These are phyloP conservation scores for Lepidurus packardi DNA, from an alignment of 1,140 invertebrate species.

Conservation along the genomic window DNA sequence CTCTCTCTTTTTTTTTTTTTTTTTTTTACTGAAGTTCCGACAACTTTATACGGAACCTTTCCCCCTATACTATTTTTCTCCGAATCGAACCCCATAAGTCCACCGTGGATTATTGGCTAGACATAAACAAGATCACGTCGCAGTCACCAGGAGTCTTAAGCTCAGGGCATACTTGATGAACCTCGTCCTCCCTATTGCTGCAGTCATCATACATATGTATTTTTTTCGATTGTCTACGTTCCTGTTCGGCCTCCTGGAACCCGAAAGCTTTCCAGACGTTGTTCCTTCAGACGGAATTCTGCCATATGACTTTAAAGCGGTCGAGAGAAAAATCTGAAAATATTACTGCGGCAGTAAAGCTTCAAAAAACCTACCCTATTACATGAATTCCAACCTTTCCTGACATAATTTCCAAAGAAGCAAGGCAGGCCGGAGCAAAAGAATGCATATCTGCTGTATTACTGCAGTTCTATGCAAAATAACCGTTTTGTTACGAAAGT, in stretches of 20 bases:
- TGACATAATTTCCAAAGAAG: background rate
- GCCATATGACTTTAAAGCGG: constrained; percentile 1
- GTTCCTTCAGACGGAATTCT: background rate
- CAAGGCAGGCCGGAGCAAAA: too few species aligned
- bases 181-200: background rate
- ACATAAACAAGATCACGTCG: constrained; percentile 12
- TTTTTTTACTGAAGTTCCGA: too few species aligned
- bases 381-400: background rate
- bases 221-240: background rate
- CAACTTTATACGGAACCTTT: too few species aligned
- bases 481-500: too few species aligned
- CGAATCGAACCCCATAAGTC: background rate
- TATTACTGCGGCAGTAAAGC: background rate
- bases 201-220: constrained; percentile 19
- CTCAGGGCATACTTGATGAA: background rate
- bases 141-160: background rate
- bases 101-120: background rate
- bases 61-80: too few species aligned
- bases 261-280: background rate
- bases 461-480: too few species aligned
- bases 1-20: too few species aligned
- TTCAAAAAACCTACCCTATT: background rate
- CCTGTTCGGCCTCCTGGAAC: background rate
- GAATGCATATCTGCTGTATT: too few species aligned
- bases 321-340: background rate